These are phyloP conservation scores for Patiria miniata DNA, from an alignment of 35 echinoderm and acorn worm species.

Conservation along the genomic window DNA sequence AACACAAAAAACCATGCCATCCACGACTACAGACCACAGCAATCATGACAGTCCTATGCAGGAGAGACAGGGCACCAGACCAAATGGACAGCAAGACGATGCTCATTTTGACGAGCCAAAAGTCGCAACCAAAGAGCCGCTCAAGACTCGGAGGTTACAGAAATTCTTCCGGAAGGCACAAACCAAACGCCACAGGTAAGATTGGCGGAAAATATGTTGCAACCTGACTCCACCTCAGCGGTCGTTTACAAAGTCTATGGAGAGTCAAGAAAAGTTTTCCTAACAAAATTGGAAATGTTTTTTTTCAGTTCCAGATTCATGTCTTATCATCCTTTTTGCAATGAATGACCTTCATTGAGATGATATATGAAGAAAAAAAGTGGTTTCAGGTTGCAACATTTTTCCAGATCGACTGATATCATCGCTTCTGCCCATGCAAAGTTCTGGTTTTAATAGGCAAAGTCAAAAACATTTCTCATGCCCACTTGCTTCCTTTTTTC, in stretches of 20 bases:
- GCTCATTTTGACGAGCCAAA: neutral
- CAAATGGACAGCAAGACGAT: neutral
- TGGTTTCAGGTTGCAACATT: too few relatives aligned
- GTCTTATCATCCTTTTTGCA: too few relatives aligned
- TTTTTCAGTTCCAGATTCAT: too few relatives aligned
- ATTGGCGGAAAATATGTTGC: too few relatives aligned
- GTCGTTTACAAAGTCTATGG: too few relatives aligned
- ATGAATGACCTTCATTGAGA: too few relatives aligned
- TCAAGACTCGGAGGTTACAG: neutral
- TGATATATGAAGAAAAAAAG: too few relatives aligned
- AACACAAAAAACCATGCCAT: neutral
- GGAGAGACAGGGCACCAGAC: neutral
- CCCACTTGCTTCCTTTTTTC: neutral
- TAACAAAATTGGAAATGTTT: too few relatives aligned
- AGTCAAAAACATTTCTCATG: neutral
- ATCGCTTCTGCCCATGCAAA: neutral
- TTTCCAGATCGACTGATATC: too few relatives aligned
- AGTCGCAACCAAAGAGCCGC: neutral
- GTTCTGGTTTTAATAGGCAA: neutral
- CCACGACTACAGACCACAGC: neutral
- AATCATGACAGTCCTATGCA: neutral
- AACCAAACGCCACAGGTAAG: slow-evolving; percentile 6
- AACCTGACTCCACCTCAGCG: too few relatives aligned
- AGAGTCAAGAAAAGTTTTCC: too few relatives aligned
- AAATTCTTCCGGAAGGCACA: neutral